A percentile compares a stretch with the other conserved stretches of the same genome.
These are phyloP conservation scores for Cyanocitta stelleri DNA, from an alignment of 2,113 vertebrate species.

Conservation along the genomic window DNA sequence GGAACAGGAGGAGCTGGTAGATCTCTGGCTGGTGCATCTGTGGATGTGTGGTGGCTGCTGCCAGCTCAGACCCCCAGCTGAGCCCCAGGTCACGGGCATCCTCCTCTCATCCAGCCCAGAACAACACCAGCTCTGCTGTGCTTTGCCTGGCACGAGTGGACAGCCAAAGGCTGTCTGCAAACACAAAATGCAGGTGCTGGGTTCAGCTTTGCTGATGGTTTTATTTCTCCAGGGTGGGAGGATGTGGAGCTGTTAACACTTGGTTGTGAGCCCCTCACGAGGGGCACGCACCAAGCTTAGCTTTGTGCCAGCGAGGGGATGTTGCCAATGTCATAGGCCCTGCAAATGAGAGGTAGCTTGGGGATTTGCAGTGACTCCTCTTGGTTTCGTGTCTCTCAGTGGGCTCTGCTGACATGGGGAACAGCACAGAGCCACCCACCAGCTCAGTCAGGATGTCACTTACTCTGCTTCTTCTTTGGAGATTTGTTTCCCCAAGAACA, in stretches of 20 bases:
- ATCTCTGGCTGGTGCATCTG: not conserved
- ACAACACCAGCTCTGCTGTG: accelerated
- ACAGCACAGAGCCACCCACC: not conserved
- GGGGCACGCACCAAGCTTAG: not conserved
- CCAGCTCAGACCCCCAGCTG: not conserved
- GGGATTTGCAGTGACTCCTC: not conserved
- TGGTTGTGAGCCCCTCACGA: not conserved
- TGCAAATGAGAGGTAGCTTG: accelerated
- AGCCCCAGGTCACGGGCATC: not conserved
- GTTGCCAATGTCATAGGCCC: not conserved
- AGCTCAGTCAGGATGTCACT: conserved; percentile 36
- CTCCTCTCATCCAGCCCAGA: not conserved
- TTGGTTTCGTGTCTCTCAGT: not conserved
- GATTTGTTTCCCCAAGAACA: conserved; percentile 72
- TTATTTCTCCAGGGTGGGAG: not conserved
- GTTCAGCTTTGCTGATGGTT: not conserved
- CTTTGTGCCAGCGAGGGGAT: not conserved
- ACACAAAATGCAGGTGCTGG: not conserved
- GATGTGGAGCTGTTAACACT: not conserved
- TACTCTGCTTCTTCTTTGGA: conserved; percentile 82
- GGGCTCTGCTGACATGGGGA: not conserved
- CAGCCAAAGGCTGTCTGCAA: not conserved
- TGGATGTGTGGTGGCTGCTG: not conserved
- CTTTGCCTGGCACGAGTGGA: not conserved
- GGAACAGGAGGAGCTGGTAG: not conserved